Base-by-base conservation (phyloP, 2,888 invertebrate genomes). In the Hololepta plana region DNA sequence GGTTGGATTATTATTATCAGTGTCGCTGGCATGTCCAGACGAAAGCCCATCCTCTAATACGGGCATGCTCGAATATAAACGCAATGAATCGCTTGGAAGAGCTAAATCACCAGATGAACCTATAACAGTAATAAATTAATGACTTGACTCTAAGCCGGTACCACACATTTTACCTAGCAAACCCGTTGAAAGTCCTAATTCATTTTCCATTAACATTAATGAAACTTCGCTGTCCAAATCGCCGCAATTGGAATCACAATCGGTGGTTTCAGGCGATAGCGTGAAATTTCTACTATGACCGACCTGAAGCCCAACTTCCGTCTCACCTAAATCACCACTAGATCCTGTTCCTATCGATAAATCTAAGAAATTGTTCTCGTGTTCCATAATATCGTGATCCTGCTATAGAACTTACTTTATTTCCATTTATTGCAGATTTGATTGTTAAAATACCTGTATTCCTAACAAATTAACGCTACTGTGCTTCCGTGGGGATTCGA, bases 41-140 rank as follows among this genome's bases (percentile, higher is more conserved):
- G 90, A 90, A 30, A 93, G 60, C 0, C 90, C 91, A 53, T 93
- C 93, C 49, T 91, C 90, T 22, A 93, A 68, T 9, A 87, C 76
- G 1, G 93, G 93, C 79, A 93, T 80, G 42, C 72, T 72, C 25
- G 71, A 72, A 55, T 65, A 77, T 55, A 68, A 65, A 51, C 67
- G 65, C 19, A 71, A 60, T 43, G 68, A 66, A 47, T 69, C 70
- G 21, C 64, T 64, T 39, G 64, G 67, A 33, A 67, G 64, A 21
- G 67, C 64, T 26, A 69, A 46, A 39, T 62, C 66, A 23, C 67
- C 67, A 13, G 58, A 62, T 27, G 64, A 57, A 38, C 62, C 62
- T 61, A 37, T 17, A 41, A 44, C 13, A 27, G 11, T 13, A 23
- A 28, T 3, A 11, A 11, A 23, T 23, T 20, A 15, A 28, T 24